Evolutionary conservation across 2,113 vertebrate species (phyloP).

Genomic region (Erinaceus europaeus): DNA sequence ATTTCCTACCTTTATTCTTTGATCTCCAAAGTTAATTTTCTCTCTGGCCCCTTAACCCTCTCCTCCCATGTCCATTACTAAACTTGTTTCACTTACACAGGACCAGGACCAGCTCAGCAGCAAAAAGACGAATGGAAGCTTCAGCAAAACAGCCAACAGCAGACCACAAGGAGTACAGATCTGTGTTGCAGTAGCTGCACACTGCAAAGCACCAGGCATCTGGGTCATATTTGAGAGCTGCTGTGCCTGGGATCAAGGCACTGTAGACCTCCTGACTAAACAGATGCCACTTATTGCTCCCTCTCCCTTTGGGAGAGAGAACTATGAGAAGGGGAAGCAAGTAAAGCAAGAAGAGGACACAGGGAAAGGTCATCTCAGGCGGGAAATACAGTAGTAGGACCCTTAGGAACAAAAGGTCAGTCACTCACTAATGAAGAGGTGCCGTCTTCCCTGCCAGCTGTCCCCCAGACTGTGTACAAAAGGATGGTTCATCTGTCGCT

Average conservation of each 20-base stretch:
- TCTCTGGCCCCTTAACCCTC: not conserved
- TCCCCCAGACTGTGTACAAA: slow-evolving; percentile 94
- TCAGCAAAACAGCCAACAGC: slow-evolving; percentile 87
- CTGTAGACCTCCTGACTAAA: slow-evolving; percentile 24
- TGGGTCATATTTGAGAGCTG: not conserved
- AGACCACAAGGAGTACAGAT: slow-evolving; percentile 93
- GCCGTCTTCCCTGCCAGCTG: slow-evolving; percentile 96
- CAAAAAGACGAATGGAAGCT: slow-evolving; percentile 89
- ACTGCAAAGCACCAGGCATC: slow-evolving; percentile 78
- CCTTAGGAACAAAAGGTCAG: not conserved
- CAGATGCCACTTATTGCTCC: not conserved
- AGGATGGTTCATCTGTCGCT: slow-evolving; percentile 94
- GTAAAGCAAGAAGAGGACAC: slow-evolving; percentile 25
- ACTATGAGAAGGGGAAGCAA: not conserved
- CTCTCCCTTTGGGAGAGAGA: not conserved
- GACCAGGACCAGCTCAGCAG: slow-evolving; percentile 91
- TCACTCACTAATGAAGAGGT: slow-evolving; percentile 96
- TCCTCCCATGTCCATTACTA: slow-evolving; percentile 17
- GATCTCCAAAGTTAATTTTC: not conserved
- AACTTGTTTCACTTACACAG: slow-evolving; percentile 85
- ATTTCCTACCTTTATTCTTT: not conserved
- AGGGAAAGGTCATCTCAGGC: not conserved
- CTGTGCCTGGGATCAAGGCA: not conserved
- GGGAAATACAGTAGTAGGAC: not conserved
- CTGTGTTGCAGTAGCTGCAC: slow-evolving; percentile 94